A percentile compares a stretch with the other conserved stretches of the same genome.
These are phyloP conservation scores for Melangyna quadrimaculata DNA, from an alignment of 2,888 invertebrate species.

Conservation along the genomic window DNA sequence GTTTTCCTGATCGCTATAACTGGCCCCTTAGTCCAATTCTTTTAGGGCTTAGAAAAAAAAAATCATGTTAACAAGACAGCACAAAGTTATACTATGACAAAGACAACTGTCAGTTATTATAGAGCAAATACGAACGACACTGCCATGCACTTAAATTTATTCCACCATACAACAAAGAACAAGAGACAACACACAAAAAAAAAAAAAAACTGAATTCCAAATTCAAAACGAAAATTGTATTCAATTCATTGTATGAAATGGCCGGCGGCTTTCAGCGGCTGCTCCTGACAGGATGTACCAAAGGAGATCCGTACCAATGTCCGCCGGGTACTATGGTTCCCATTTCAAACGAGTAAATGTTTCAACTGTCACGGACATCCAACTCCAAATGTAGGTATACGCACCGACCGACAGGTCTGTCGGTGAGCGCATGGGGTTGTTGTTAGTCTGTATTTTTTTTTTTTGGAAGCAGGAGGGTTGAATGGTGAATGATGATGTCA, in stretches of 20 bases:
- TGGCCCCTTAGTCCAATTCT: no score
- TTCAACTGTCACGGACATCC: conserved; percentile 67
- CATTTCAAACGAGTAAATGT: conserved; percentile 52
- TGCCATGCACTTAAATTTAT: neutral
- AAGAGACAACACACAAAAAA: neutral
- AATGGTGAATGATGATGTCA: conserved; percentile 52
- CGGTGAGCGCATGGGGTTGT: neutral
- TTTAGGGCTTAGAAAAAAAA: no score
- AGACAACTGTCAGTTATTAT: no score
- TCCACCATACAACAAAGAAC: neutral
- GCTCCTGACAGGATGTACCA: conserved; percentile 66
- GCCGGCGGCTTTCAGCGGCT: conserved; percentile 69
- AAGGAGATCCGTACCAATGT: conserved; percentile 39
- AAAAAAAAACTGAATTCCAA: conserved; percentile 24
- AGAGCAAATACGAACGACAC: neutral
- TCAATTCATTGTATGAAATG: conserved; percentile 73
- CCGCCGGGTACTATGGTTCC: conserved; percentile 25
- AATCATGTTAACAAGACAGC: no score
- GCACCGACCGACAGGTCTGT: no score
- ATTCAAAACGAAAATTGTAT: conserved; percentile 72
- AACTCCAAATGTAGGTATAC: conserved; percentile 42
- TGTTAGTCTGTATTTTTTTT: neutral
- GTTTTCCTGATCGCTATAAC: no score
- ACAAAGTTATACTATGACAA: no score
- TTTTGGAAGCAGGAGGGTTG: neutral